A percentile compares a stretch with the other conserved stretches of the same genome.
These are phyloP conservation scores for Sebastes steindachneri DNA, from an alignment of 2,797 vertebrate genomes.

Conservation along the genomic window DNA sequence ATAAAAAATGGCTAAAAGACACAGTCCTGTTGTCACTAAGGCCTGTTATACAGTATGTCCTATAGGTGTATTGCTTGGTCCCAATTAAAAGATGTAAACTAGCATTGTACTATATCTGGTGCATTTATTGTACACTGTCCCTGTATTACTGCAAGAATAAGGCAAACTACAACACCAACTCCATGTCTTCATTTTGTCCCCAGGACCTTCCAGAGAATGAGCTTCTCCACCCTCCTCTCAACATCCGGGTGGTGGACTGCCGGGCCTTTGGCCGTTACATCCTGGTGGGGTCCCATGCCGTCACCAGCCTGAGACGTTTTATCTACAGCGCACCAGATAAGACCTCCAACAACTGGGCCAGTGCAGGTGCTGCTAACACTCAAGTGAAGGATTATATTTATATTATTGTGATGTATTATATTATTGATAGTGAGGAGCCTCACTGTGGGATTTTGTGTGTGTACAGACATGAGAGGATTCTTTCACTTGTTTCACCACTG, in stretches of 20 bases:
- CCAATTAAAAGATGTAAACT: too few species aligned
- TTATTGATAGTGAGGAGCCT: background rate
- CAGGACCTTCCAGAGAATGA: conserved; percentile 98
- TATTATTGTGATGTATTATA: background rate
- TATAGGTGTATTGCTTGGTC: too few species aligned
- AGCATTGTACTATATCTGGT: too few species aligned
- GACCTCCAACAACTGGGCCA: conserved; percentile 86
- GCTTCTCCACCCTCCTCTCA: conserved; percentile 94
- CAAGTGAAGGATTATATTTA: background rate
- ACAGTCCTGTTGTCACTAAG: too few species aligned
- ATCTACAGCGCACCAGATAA: conserved; percentile 90
- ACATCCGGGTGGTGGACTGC: conserved; percentile 96
- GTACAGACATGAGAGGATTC: background rate
- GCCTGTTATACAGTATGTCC: too few species aligned
- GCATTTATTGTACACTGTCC: too few species aligned
- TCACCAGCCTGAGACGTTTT: conserved; percentile 90
- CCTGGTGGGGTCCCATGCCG: conserved; percentile 93
- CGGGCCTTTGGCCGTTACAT: conserved; percentile 95
- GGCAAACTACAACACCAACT: background rate
- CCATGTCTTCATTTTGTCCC: background rate
- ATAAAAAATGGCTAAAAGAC: too few species aligned
- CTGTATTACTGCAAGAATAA: too few species aligned
- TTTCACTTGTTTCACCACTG: background rate
- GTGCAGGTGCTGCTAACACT: conserved; percentile 80
- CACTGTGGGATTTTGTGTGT: background rate